Evolutionary conservation across 2,113 vertebrate genomes (phyloP).

Genomic region (Callithrix jacchus): DNA sequence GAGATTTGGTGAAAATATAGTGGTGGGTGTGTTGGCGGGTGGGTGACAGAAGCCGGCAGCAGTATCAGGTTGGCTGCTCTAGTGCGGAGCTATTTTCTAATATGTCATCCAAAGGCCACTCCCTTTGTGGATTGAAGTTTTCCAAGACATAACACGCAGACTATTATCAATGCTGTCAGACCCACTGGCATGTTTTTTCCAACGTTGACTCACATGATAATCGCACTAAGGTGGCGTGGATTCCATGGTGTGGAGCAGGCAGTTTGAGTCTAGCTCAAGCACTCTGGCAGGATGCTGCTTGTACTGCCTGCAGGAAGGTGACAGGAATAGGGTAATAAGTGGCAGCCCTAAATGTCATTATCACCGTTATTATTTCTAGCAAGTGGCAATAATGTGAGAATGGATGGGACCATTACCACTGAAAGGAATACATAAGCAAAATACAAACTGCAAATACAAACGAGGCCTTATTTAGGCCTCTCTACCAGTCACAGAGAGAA

Average conservation of each 20-base stretch:
- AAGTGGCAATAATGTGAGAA: background rate
- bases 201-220: background rate
- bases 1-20: background rate
- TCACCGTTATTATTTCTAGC: background rate
- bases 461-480: background rate
- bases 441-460: background rate
- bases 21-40: background rate
- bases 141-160: background rate
- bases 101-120: background rate
- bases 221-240: background rate
- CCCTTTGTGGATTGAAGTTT: background rate
- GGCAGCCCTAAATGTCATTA: background rate
- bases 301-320: no score
- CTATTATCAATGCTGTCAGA: background rate
- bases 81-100: background rate
- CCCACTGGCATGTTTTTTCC: background rate
- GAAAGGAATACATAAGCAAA: background rate
- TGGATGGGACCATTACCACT: background rate
- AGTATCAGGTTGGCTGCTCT: fast-evolving
- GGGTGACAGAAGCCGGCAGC: background rate
- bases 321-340: background rate
- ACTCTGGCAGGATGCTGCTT: background rate
- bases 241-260: background rate
- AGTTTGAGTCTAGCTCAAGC: background rate
- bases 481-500: background rate